Conservation (phyloP, 1,140 invertebrate genomes). For the Brachionus asplanchnoidis region DNA sequence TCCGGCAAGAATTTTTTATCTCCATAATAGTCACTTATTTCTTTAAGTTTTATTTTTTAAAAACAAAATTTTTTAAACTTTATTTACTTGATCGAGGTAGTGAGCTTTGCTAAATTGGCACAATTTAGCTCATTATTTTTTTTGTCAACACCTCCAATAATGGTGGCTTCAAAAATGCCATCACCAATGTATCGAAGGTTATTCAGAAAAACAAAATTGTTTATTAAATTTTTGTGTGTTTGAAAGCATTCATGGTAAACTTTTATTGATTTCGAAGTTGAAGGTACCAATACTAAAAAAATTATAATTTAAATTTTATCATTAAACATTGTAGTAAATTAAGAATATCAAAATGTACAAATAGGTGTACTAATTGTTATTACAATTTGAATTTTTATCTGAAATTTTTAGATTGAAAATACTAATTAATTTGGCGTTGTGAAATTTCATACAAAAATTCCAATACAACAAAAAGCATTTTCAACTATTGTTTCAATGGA, state of each 20-base stretch:
- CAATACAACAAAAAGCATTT: too few species aligned
- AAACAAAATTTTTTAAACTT: background rate
- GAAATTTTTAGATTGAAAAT: too few species aligned
- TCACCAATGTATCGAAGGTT: background rate
- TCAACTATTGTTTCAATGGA: too few species aligned
- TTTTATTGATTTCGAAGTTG: background rate
- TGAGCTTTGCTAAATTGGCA: background rate
- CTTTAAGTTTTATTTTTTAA: background rate
- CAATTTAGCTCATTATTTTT: background rate
- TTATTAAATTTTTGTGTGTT: background rate
- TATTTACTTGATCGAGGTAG: background rate
- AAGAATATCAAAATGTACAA: too few species aligned
- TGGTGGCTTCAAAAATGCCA: background rate
- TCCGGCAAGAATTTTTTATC: slow-evolving; percentile 9
- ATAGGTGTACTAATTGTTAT: too few species aligned
- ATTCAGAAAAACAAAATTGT: background rate
- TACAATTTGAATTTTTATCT: too few species aligned
- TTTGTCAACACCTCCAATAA: background rate
- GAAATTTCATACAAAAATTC: too few species aligned
- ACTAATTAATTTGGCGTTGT: too few species aligned
- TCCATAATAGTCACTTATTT: slow-evolving; percentile 9
- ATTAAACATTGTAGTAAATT: too few species aligned
- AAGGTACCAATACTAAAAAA: background rate
- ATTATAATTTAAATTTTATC: too few species aligned
- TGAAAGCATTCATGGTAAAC: background rate